Conservation (phyloP, 2,797 vertebrate species). For the Tokudaia tokunoshimensis region DNA sequence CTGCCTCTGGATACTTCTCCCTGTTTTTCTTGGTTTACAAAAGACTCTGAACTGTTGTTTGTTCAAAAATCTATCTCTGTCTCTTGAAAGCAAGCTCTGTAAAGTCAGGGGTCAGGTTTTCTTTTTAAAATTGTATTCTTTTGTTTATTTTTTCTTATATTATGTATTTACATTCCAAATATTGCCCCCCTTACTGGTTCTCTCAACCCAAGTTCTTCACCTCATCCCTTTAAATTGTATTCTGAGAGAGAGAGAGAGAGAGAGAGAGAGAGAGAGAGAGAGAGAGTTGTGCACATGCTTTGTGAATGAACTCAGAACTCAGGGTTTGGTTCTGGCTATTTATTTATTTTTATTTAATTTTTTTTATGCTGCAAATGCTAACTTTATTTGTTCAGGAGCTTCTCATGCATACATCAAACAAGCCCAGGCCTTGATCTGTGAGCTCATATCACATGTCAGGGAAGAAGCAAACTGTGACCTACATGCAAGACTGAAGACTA, state of each 20-base stretch:
- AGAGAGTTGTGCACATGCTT: too few relatives aligned
- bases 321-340: too few relatives aligned
- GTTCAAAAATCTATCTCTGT: neutral
- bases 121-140: neutral
- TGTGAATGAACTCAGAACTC: too few relatives aligned
- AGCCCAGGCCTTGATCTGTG: constrained; percentile 70
- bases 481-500: neutral
- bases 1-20: neutral
- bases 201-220: neutral
- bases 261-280: too few relatives aligned
- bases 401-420: constrained; percentile 81
- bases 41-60: neutral
- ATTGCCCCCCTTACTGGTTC: neutral
- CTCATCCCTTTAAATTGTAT: neutral
- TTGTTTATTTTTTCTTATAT: neutral
- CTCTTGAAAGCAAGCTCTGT: neutral
- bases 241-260: too few relatives aligned
- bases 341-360: too few relatives aligned
- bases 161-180: neutral
- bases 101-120: neutral
- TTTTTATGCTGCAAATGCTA: constrained; percentile 67
- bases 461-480: constrained; percentile 77
- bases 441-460: constrained; percentile 71
- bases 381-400: constrained; percentile 88
- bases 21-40: neutral